Evolutionary conservation across 2,797 vertebrate genomes (phyloP).

Genomic region (Melanotaenia nigrans): DNA sequence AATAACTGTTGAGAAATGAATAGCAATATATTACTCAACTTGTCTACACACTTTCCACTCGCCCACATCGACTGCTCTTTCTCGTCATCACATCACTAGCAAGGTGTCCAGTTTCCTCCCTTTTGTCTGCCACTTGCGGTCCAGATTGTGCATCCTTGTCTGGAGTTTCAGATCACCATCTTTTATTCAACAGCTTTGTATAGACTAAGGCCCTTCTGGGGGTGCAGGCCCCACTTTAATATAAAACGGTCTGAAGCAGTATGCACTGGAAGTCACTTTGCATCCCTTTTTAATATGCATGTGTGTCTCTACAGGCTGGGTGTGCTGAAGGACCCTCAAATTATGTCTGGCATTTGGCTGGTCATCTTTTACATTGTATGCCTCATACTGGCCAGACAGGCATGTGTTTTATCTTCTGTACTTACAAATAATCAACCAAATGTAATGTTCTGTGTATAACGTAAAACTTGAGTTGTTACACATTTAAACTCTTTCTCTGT

Average conservation of each 20-base stretch:
- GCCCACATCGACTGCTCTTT: constrained; percentile 8
- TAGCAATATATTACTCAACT: neutral
- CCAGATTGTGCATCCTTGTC: constrained; percentile 49
- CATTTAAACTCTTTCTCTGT: neutral
- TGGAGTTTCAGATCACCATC: constrained; percentile 59
- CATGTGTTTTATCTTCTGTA: constrained; percentile 51
- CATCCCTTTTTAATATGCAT: constrained; percentile 4
- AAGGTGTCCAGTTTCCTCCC: constrained; percentile 43
- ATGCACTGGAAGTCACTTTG: constrained; percentile 1
- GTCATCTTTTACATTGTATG: constrained; percentile 89
- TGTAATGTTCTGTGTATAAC: neutral
- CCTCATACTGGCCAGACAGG: constrained; percentile 88
- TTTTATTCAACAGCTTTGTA: constrained; percentile 61
- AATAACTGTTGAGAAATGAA: neutral
- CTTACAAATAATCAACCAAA: neutral
- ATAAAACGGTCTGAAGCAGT: constrained; percentile 31
- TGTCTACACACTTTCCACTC: constrained; percentile 15
- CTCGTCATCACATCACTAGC: constrained; percentile 10
- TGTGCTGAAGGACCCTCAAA: constrained; percentile 88
- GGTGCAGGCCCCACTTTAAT: neutral
- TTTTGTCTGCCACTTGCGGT: constrained; percentile 39
- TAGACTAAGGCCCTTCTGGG: neutral
- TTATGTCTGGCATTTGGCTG: constrained; percentile 90
- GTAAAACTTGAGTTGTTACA: neutral
- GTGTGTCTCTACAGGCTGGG: constrained; percentile 77